Conservation (phyloP, 1,140 invertebrate genomes). For the Danaus plexippus region DNA sequence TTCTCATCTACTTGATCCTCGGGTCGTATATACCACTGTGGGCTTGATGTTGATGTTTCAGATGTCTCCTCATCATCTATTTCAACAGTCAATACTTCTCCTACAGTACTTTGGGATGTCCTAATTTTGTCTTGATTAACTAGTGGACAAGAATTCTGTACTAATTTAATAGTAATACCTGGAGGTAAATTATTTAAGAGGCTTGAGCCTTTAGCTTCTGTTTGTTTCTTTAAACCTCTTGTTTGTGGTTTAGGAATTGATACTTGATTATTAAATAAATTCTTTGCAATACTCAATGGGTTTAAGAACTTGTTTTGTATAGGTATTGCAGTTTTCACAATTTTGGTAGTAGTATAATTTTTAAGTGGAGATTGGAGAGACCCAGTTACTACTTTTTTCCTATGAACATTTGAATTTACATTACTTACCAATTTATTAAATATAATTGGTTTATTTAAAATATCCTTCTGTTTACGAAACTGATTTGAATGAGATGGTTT, state of each 20-base stretch:
- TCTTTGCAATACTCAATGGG: constrained; percentile 10
- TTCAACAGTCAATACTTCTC: constrained; percentile 41
- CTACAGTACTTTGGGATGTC: constrained; percentile 4
- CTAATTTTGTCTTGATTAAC: constrained; percentile 15
- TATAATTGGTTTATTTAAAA: constrained; percentile 4
- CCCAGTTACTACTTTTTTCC: constrained; percentile 2
- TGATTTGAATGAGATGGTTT: constrained; percentile 22
- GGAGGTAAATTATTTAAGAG: constrained; percentile 39
- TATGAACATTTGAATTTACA: neutral
- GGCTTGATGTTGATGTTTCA: constrained; percentile 28
- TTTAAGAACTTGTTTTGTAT: constrained; percentile 9
- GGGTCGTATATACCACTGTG: constrained; percentile 56
- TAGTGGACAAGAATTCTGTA: constrained; percentile 12
- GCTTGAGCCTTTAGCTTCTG: constrained; percentile 7
- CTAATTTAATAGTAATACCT: constrained; percentile 37
- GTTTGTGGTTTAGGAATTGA: constrained; percentile 23
- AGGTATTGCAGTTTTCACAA: neutral
- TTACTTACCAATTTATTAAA: constrained; percentile 1
- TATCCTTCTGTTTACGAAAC: neutral
- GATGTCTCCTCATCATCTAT: constrained; percentile 48
- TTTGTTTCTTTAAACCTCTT: constrained; percentile 10
- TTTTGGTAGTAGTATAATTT: constrained; percentile 11
- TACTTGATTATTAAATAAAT: constrained; percentile 10
- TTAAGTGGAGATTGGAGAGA: constrained; percentile 3
- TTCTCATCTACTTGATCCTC: constrained; percentile 35